A percentile compares a stretch with the other conserved stretches of the same genome.
Conservation (phyloP, 1,140 invertebrate species). For the Onthophagus taurus region DNA sequence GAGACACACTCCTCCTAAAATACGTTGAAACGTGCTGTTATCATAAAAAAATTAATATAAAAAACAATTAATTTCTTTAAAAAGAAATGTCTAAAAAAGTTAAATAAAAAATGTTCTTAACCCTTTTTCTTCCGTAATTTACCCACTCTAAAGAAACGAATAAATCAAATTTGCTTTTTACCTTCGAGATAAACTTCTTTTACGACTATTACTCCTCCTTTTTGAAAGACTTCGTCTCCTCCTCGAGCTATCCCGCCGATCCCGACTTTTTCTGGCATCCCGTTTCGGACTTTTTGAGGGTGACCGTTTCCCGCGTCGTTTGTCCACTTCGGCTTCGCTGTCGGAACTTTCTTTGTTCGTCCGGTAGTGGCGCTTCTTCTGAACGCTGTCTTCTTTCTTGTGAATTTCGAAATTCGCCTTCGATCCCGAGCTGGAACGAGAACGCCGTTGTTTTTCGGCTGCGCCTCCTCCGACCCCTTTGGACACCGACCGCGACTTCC, state of each 20-base stretch:
- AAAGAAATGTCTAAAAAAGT: no score
- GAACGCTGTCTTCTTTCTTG: slow-evolving; percentile 67
- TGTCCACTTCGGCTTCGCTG: slow-evolving; percentile 39
- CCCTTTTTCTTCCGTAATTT: no score
- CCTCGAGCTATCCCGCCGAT: slow-evolving; percentile 26
- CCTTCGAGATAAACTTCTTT: slow-evolving; percentile 34
- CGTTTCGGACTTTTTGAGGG: slow-evolving; percentile 37
- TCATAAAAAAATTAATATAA: no score
- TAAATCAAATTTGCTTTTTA: slow-evolving; percentile 12
- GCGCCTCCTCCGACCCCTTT: slow-evolving; percentile 27
- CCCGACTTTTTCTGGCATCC: slow-evolving; percentile 25
- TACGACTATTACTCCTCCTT: slow-evolving; percentile 28
- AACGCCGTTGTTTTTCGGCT: slow-evolving; percentile 35
- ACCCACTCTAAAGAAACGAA: no score
- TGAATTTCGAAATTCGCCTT: slow-evolving; percentile 62
- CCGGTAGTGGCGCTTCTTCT: slow-evolving; percentile 75
- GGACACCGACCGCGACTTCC: slow-evolving; percentile 22
- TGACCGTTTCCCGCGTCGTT: slow-evolving; percentile 30
- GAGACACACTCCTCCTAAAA: slow-evolving; percentile 25
- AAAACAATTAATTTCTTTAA: no score
- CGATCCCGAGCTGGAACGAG: slow-evolving; percentile 33
- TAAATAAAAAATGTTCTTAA: no score
- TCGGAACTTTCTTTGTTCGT: slow-evolving; percentile 73
- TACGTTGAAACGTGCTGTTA: no score
- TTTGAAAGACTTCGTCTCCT: slow-evolving; percentile 23